phyloP scores from a whole-genome alignment of 92 coral and sea anemone species.

The Porites divaricata region DNA sequence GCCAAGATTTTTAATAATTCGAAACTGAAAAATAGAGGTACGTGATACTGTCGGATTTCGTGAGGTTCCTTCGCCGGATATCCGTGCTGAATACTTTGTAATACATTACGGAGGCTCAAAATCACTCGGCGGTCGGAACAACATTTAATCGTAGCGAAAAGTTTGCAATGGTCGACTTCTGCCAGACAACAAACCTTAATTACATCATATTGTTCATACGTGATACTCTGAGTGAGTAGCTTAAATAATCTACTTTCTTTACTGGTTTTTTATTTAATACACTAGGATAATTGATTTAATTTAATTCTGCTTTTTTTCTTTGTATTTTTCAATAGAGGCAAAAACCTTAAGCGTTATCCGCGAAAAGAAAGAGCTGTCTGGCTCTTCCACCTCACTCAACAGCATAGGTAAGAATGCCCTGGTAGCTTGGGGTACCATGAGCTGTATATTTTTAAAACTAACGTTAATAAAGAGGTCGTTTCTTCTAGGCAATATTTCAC shows the following conservation, averaged over 20 bases:
- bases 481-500: too few species aligned
- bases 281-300: background rate
- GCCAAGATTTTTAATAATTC: too few species aligned
- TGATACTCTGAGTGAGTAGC: background rate
- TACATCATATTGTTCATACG: background rate
- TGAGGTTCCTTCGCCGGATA: slow-evolving; percentile 7
- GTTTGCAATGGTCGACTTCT: background rate
- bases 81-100: background rate
- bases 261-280: background rate
- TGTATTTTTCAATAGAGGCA: slow-evolving; percentile 4
- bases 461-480: too few species aligned
- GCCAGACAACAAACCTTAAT: background rate
- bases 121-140: background rate
- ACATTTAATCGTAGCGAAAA: background rate
- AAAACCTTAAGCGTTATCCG: slow-evolving; percentile 39
- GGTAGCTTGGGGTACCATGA: background rate
- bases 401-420: slow-evolving; percentile 70
- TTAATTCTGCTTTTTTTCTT: background rate
- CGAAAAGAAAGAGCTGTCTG: slow-evolving; percentile 60
- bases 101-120: background rate
- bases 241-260: background rate
- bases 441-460: too few species aligned
- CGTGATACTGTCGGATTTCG: background rate
- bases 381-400: slow-evolving; percentile 79
- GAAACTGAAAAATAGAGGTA: too few species aligned